Evolutionary conservation across 2,113 vertebrate genomes (phyloP), one percentile per base, ranked within the genome.

Genomic region (Alosa alosa): DNA sequence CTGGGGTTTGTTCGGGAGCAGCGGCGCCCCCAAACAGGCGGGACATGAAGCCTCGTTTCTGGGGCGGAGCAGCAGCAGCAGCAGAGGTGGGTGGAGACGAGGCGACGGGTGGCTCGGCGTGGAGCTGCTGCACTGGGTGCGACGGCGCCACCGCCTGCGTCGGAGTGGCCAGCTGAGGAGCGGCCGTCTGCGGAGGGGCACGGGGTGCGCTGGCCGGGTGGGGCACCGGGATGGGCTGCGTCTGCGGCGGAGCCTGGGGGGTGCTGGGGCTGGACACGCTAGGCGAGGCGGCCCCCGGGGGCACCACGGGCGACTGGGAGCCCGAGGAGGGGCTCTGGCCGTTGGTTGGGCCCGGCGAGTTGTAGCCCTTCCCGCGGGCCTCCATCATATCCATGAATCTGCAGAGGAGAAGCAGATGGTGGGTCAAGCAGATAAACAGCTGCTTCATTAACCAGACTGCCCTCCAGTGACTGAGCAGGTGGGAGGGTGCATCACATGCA

Each of bases 331-430:
- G 96, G 92, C 96, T 97, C 86, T 97, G 96, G 11, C 95, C 96
- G 0, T 96, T 95, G 0, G 95, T 60, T 0, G 94, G 86, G 1
- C 90, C 88, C 0, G 95, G 95, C 0, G 94, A 94, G 0, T 86
- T 22, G 0, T 94, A 95, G 4, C 94, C 94, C 2, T 95, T 94
- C 55, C 92, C 94, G n/a, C 95, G 95, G 0, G 94, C 89, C 87
- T 97, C 96, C 95, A 96, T 94, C 96, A 96, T 94, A 81, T 97
- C 96, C 0, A 96, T 93, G 88, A 97, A 97, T 86, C 96, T 97
- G 92, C 6, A 4, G 72, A 3, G 36, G n/a, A 44, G n/a, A 49
- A 41, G 50, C 18, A 49, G 36, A 47, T 72, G 22, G 6, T 20
- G 4, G 15, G 31, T 36, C 11, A 36, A 15, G 31, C 72, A 78